Percentiles rank a stretch among this genome's conserved stretches.
Evolutionary conservation across 1,140 invertebrate genomes (phyloP).

Genomic region (Chymomyza costata): DNA sequence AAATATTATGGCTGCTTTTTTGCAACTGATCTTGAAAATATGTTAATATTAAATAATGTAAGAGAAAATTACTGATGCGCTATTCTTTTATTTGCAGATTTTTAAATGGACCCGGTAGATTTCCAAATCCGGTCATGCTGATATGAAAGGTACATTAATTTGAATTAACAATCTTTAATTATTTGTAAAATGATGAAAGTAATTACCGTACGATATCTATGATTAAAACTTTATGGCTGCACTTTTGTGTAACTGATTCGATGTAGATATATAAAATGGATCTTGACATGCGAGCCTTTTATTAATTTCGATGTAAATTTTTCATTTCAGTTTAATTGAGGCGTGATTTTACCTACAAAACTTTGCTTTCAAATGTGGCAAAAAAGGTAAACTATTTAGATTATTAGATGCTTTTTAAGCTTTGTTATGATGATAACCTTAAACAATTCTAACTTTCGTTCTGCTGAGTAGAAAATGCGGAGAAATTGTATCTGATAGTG

Average conservation of each 20-base stretch:
- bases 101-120: too few species aligned
- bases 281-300: not conserved
- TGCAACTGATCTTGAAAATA: slow-evolving; percentile 47
- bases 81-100: not conserved
- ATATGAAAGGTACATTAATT: too few species aligned
- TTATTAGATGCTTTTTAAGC: too few species aligned
- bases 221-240: slow-evolving; percentile 59
- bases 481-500: slow-evolving; percentile 40
- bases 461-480: slow-evolving; percentile 64
- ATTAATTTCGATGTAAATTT: not conserved
- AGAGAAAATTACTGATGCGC: not conserved
- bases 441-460: slow-evolving; percentile 65
- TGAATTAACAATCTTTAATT: too few species aligned
- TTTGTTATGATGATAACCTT: slow-evolving; percentile 50
- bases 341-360: not conserved
- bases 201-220: slow-evolving; percentile 65
- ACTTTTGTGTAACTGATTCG: slow-evolving; percentile 58
- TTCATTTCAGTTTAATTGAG: not conserved
- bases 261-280: too few species aligned
- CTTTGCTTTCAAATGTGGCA: too few species aligned
- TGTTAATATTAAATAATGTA: not conserved
- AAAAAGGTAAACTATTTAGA: slow-evolving; percentile 15
- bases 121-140: too few species aligned
- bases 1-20: slow-evolving; percentile 56
- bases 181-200: slow-evolving; percentile 41